Conservation (phyloP, 2,888 invertebrate genomes). For the Margaritifera margaritifera region DNA sequence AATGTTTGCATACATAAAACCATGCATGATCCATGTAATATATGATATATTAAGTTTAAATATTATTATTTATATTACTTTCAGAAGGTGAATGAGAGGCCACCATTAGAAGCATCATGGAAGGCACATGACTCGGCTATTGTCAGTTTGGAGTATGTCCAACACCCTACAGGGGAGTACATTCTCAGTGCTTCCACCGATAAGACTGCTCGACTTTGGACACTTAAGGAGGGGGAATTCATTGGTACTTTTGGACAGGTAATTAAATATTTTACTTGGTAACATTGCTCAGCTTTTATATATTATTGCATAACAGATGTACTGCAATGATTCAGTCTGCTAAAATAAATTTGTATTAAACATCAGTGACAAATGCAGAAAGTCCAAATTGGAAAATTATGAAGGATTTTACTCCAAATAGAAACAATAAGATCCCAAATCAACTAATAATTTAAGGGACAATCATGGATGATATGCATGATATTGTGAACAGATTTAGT, state of each 20-base stretch:
- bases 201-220: constrained; percentile 69
- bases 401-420: background rate
- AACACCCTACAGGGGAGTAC: constrained; percentile 60
- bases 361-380: too few relatives aligned
- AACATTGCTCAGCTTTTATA: background rate
- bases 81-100: constrained; percentile 54
- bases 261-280: constrained; percentile 1
- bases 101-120: constrained; percentile 58
- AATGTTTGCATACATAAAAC: background rate
- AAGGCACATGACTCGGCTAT: constrained; percentile 68
- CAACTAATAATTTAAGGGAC: too few relatives aligned
- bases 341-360: too few relatives aligned
- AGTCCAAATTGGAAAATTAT: background rate
- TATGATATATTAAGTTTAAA: background rate
- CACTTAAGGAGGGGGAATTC: constrained; percentile 59
- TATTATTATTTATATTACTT: constrained; percentile 9
- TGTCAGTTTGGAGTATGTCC: constrained; percentile 68
- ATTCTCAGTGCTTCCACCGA: constrained; percentile 70
- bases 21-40: background rate
- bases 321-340: too few relatives aligned
- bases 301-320: background rate
- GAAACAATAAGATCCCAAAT: background rate
- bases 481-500: too few relatives aligned
- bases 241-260: constrained; percentile 72
- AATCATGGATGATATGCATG: too few relatives aligned